These are phyloP conservation scores for Aphelenchoides avenae DNA, from an alignment of 1,140 invertebrate genomes.

Conservation along the genomic window DNA sequence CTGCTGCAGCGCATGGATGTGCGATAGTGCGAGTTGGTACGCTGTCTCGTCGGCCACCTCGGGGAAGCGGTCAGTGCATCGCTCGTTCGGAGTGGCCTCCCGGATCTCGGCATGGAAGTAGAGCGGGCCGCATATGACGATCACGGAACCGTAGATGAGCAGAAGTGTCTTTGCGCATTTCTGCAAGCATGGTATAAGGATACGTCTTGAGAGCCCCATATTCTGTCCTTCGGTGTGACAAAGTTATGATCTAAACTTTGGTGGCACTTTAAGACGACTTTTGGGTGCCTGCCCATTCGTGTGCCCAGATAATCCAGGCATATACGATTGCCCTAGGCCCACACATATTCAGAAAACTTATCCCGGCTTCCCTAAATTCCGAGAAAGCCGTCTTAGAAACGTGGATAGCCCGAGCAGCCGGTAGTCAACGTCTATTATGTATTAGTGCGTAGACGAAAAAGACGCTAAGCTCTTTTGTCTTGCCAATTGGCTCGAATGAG, in stretches of 20 bases:
- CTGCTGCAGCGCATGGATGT: slow-evolving; percentile 14
- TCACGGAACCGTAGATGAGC: slow-evolving; percentile 42
- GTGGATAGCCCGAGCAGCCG: no score
- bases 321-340: no score
- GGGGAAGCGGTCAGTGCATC: slow-evolving; percentile 3
- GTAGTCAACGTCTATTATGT: no score
- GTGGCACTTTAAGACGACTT: not conserved
- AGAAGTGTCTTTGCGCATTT: slow-evolving; percentile 29
- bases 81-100: slow-evolving; percentile 14
- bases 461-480: no score
- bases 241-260: no score
- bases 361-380: no score
- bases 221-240: no score
- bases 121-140: slow-evolving; percentile 41
- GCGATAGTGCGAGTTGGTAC: slow-evolving; percentile 16
- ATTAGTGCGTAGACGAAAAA: no score
- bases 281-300: not conserved
- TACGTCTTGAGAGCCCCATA: no score
- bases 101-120: slow-evolving; percentile 47
- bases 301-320: not conserved
- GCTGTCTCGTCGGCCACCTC: not conserved
- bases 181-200: slow-evolving; percentile 26
- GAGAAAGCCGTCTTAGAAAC: no score
- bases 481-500: no score
- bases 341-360: no score